Conservation (phyloP, 2,797 vertebrate genomes). For the Onychomys arenicola region DNA sequence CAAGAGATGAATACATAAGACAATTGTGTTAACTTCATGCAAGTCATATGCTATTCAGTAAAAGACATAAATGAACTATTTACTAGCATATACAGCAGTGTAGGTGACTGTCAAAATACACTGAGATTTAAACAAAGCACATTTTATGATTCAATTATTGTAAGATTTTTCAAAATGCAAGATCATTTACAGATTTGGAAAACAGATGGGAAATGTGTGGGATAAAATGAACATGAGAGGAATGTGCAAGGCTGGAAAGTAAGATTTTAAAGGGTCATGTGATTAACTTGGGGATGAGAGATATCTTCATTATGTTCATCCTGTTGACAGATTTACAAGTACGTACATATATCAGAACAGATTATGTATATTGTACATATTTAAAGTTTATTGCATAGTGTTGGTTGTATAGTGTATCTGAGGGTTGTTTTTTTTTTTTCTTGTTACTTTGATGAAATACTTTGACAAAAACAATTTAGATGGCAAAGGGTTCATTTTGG, state of each 20-base stretch:
- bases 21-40: background rate
- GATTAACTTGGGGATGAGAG: background rate
- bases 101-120: constrained; percentile 2
- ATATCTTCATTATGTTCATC: background rate
- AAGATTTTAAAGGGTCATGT: background rate
- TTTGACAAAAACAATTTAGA: too few species aligned
- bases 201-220: background rate
- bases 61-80: background rate
- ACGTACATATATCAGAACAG: background rate
- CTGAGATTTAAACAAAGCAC: background rate
- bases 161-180: constrained; percentile 33
- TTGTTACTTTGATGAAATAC: background rate
- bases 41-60: background rate
- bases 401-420: background rate
- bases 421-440: background rate
- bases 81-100: background rate
- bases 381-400: background rate
- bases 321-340: background rate
- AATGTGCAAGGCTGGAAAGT: background rate
- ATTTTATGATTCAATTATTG: background rate
- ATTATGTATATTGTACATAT: background rate
- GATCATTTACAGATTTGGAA: background rate
- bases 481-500: background rate
- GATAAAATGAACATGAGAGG: background rate
- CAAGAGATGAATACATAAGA: background rate